Base-by-base conservation (phyloP, 2,797 vertebrate genomes). In the Sphenopsis melanotis region DNA sequence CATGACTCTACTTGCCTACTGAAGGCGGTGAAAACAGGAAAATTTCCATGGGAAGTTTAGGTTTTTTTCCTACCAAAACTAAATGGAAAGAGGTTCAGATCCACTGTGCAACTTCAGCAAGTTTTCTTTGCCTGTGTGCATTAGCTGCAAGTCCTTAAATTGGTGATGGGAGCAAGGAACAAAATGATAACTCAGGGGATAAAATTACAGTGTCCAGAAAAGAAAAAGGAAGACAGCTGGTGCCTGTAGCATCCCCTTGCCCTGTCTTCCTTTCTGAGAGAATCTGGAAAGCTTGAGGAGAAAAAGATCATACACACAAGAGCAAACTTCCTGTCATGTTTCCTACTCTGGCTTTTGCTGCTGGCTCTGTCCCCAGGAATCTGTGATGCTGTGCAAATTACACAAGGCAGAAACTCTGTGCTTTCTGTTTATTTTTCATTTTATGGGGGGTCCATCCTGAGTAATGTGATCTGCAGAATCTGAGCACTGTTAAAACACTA, bases 381-480 rank as follows among this genome's bases (percentile, higher is more conserved):
- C 20, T 2, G 1, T 23, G 47, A 44, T 46, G 32, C 22, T 77
- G 23, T 81, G 39, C 22, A 83, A 61, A 87, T 41, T 34, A 66
- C 4, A 4, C 24, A 34, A 41, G 13, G 55, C 36, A 72, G 34
- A 72, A 91, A 44, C 18, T 71, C 52, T 29, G 22, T n/a, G 19
- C 12, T 13, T 81, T 84, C 63, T 75, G 39, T 53, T 79, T 68
- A 37, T 64, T 83, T 75, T 65, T 74, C 41, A n/a, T 77, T 84
- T 92, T 57, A 41, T 50, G 36, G 18, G 18, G 15, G 26, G 12
- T 56, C 42, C 49, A 46, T 36, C 46, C 52, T 32, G 9, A 70
- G 11, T 56, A 46, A 44, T 32, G 8, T 42, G 29, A 76, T 59
- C 42, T 37, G 13, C 55, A 92, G 70, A 68, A 61, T 46, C 20